Evolutionary conservation across 2,797 vertebrate species (phyloP).

Genomic region (Pangasius krempfi): DNA sequence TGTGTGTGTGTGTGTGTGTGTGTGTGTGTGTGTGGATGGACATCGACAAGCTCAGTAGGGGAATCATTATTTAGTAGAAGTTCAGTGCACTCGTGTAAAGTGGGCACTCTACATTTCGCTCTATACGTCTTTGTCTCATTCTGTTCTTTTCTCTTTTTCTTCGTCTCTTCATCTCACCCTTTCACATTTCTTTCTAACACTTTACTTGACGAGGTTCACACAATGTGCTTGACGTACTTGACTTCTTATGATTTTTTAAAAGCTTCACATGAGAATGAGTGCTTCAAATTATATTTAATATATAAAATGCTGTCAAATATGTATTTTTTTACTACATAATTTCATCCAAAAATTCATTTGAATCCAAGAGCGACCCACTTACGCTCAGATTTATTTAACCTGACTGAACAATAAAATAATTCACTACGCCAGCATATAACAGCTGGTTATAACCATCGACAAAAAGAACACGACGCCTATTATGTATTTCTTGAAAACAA

Average conservation of each 20-base stretch:
- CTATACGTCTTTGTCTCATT: neutral
- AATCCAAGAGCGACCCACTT: neutral
- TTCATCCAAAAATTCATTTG: neutral
- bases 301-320: neutral
- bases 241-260: neutral
- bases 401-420: neutral
- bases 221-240: neutral
- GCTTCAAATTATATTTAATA: neutral
- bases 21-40: constrained; percentile 55
- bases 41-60: constrained; percentile 55
- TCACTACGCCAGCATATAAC: neutral
- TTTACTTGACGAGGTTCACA: neutral
- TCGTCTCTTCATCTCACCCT: neutral
- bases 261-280: neutral
- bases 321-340: neutral
- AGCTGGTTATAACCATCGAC: neutral
- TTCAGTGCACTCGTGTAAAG: neutral
- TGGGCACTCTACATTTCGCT: neutral
- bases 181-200: neutral
- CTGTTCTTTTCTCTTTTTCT: neutral
- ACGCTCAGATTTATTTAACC: neutral
- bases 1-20: constrained; percentile 22
- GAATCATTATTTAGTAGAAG: neutral
- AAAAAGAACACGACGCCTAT: neutral
- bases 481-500: neutral